Percentiles rank a stretch among this genome's conserved stretches.
Conservation (phyloP, 2,797 vertebrate species). For the Acanthurus tractus region DNA sequence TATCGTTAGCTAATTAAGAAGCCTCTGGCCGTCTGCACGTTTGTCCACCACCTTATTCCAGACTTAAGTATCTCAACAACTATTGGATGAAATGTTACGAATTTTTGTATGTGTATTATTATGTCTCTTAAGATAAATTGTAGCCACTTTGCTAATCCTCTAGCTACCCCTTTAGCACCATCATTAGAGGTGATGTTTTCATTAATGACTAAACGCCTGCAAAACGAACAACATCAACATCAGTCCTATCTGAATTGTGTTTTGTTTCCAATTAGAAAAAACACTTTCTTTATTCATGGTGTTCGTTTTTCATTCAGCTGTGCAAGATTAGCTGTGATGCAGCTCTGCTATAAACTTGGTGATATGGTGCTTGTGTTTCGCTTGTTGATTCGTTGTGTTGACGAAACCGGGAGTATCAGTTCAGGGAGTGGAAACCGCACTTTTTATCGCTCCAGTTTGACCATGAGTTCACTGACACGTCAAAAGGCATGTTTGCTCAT, state of each 20-base stretch:
- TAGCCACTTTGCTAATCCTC: not conserved
- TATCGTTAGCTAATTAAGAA: slow-evolving; percentile 26
- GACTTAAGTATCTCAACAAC: not conserved
- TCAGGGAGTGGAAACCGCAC: slow-evolving; percentile 22
- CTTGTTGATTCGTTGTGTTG: slow-evolving; percentile 26
- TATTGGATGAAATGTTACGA: not conserved
- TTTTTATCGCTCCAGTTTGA: slow-evolving; percentile 25
- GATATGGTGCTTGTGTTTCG: not conserved
- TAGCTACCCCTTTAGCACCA: too few relatives aligned
- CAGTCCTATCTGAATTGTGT: not conserved
- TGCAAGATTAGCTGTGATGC: not conserved
- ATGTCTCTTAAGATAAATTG: too few relatives aligned
- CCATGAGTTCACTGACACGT: slow-evolving; percentile 49
- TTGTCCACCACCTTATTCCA: not conserved
- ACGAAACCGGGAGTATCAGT: slow-evolving; percentile 41
- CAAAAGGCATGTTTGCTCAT: slow-evolving; percentile 52
- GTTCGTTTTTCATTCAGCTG: slow-evolving; percentile 4
- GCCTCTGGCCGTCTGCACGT: not conserved
- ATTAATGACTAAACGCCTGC: not conserved
- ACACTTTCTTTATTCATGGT: not conserved
- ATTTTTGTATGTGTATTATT: not conserved
- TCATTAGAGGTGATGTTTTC: not conserved
- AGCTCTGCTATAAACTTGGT: not conserved
- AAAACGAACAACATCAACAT: not conserved
- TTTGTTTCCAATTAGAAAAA: not conserved